Conservation (phyloP, 2,888 invertebrate species). For the Dynastes maya region DNA sequence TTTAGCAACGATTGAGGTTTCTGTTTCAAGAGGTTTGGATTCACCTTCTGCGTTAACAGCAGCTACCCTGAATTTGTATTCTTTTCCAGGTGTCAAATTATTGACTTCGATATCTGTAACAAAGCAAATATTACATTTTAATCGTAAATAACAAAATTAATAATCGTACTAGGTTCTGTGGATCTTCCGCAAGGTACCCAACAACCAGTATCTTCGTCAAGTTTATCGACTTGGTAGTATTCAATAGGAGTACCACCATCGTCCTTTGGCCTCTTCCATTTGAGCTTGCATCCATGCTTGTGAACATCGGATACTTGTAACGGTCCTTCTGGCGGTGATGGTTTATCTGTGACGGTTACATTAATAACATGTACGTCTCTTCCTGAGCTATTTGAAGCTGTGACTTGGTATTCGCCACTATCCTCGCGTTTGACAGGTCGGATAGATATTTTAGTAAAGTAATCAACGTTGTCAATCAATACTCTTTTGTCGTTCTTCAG, state of each 20-base stretch:
- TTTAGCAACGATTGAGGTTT: slow-evolving; percentile 91
- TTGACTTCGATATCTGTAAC: slow-evolving; percentile 83
- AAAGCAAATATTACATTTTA: slow-evolving; percentile 12
- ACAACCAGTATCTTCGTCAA: slow-evolving; percentile 90
- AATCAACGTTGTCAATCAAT: slow-evolving; percentile 87
- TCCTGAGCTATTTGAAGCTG: slow-evolving; percentile 90
- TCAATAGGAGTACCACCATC: slow-evolving; percentile 96
- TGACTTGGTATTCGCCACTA: slow-evolving; percentile 90
- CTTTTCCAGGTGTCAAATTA: slow-evolving; percentile 90
- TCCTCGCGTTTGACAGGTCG: slow-evolving; percentile 87
- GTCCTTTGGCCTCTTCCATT: slow-evolving; percentile 96
- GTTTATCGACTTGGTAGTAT: slow-evolving; percentile 96
- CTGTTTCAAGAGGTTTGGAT: slow-evolving; percentile 92
- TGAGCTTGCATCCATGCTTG: slow-evolving; percentile 93
- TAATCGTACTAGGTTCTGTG: slow-evolving; percentile 81
- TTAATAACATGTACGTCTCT: slow-evolving; percentile 87
- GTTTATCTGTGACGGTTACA: slow-evolving; percentile 90
- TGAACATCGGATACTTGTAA: slow-evolving; percentile 91
- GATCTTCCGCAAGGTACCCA: slow-evolving; percentile 92
- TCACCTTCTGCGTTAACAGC: slow-evolving; percentile 98
- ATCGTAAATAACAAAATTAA: not conserved
- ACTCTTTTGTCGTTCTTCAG: slow-evolving; percentile 80
- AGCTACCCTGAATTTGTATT: slow-evolving; percentile 96
- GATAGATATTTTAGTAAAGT: slow-evolving; percentile 89
- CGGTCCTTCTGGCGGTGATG: slow-evolving; percentile 91